These are phyloP conservation scores for Calameuta idolon DNA, from an alignment of 2,888 invertebrate species.

Conservation along the genomic window DNA sequence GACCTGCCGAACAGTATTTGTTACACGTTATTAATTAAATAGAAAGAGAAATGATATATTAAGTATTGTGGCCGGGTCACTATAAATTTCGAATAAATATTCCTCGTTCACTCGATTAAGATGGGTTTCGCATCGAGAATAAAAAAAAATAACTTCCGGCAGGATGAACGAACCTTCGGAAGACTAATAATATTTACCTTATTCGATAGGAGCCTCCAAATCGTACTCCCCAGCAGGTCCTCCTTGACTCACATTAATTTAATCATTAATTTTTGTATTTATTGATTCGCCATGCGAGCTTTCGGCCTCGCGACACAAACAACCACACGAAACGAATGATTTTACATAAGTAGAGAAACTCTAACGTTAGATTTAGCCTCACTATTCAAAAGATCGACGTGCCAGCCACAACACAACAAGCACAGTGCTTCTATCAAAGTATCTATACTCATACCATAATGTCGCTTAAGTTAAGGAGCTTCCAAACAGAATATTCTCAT, in stretches of 20 bases:
- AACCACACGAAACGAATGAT: constrained; percentile 36
- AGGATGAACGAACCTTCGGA: background rate
- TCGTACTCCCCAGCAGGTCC: constrained; percentile 15
- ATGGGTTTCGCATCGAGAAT: background rate
- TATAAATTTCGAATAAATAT: background rate
- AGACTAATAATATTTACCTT: background rate
- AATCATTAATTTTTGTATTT: background rate
- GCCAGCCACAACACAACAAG: constrained; percentile 50
- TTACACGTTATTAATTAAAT: background rate
- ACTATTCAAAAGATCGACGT: constrained; percentile 41
- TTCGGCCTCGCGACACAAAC: constrained; percentile 32
- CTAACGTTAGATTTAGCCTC: constrained; percentile 14
- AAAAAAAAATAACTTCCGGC: background rate
- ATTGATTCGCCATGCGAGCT: background rate
- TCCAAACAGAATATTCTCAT: constrained; percentile 42
- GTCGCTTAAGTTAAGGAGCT: constrained; percentile 53
- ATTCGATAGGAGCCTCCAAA: background rate
- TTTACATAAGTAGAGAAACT: constrained; percentile 15
- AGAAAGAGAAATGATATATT: background rate
- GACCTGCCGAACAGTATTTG: constrained; percentile 17
- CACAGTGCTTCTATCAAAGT: constrained; percentile 51
- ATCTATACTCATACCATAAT: constrained; percentile 40
- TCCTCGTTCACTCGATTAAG: background rate
- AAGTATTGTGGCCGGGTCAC: background rate
- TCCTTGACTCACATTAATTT: constrained; percentile 13